Base-by-base conservation (phyloP, 1,140 invertebrate genomes). In the Drosophila pachea region DNA sequence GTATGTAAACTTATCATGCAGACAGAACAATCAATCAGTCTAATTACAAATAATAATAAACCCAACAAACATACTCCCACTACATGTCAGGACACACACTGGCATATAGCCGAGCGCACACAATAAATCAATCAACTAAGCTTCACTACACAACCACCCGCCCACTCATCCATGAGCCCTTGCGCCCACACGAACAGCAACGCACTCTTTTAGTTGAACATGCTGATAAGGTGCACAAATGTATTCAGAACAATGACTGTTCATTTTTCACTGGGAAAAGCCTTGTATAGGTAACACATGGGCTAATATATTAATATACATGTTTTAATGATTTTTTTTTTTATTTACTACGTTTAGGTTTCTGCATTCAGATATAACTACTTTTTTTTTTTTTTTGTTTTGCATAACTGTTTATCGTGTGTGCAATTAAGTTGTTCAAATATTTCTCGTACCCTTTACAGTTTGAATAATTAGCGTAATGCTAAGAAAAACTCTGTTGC, bases 81-180 rank as follows among this genome's bases (percentile, higher is more conserved):
- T 22, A 5, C 32, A 31, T 12, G 38, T 32, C 45, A 60, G 42
- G 35, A 49, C 16, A 38, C 42, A 8, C 9, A 7, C 35, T 53
- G 56, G 56, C 42, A 50, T 11, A 14, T 35, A 56, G 38, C 38
- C 35, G 11, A 33, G 50, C 50, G 42, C 16, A 12, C 29, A 52
- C 52, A 69, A 69, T 71, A 67, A 71, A 71, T 71, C 68, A 67
- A 67, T 71, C 68, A 71, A 66, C 38, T 56, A 52, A 36, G 56
- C 11, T 47, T 47, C 2, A 16, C 43, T 33, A 48, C 35, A 11
- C 22, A 48, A 7, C 12, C 12, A 16, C 38, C 33, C 31, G 33
- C 9, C 8, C 31, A 50, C 32, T 40, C 12, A 49, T 3, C 50
- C 36, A 9, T 33, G 9, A 7, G 14, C 42, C 14, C 7, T 5